Evolutionary conservation across 2,888 invertebrate genomes (phyloP), one percentile per base, ranked within the genome.

Genomic region (Oxystoma pomonae): DNA sequence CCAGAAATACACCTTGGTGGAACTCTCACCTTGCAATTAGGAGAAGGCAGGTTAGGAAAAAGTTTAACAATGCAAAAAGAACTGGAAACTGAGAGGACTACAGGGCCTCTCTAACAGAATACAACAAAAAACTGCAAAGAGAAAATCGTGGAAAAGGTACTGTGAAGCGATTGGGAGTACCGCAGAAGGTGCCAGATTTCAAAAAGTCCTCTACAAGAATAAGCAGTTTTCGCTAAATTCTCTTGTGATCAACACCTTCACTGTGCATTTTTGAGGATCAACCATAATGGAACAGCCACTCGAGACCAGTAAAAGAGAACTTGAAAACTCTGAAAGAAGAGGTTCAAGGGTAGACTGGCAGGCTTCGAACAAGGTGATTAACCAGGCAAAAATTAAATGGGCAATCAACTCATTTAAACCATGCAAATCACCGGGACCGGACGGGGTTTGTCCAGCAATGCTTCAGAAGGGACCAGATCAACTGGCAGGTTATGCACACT

Each of bases 1-100:
- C 49, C 50, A 57, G 61, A 50, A 57, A 57, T 51, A 57, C 57
- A 50, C 56, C 59, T 53, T 53, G 19, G 53, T 59, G 59, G 59
- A 58, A 58, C 35, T 35, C 35, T 35, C 35, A 35, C 35, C 12
- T 35, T 3, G 35, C 3, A 35, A 35, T 7, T 35, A 35, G 12
- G 35, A 35, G n/a, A n/a, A n/a, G n/a, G n/a, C n/a, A n/a, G 12
- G 35, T 35, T 35, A 35, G 35, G 35, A 12, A 35, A 35, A 35
- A 35, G 35, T 35, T 35, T 35, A 35, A 35, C 12, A 35, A 35
- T 12, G 35, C 35, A 35, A 35, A 35, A 35, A 35, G 35, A 35
- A 35, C 35, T 35, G 35, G 35, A 35, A 35, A 35, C 35, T 35
- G 35, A 12, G 35, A 35, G 35, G 35, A 35, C 3, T 35, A 35